Evolutionary conservation across 2,888 invertebrate genomes (phyloP).

Genomic region (Chironomus tentans): DNA sequence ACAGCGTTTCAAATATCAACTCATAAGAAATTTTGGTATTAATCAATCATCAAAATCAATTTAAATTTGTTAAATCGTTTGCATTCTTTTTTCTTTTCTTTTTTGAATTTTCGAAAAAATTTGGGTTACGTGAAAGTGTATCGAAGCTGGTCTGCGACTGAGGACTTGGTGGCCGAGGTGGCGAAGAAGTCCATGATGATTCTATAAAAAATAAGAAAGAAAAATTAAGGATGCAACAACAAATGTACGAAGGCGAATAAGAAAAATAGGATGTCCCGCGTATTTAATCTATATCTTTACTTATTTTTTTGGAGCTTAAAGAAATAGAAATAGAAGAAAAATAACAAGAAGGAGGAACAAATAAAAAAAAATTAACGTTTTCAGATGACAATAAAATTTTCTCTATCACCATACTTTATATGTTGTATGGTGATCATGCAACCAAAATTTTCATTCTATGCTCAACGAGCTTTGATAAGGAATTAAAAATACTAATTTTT

Average conservation of each 20-base stretch:
- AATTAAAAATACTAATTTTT: neutral
- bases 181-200: conserved; percentile 46
- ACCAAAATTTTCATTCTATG: neutral
- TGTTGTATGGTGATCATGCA: too few relatives aligned
- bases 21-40: neutral
- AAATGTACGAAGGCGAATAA: neutral
- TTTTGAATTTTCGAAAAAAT: conserved; percentile 2
- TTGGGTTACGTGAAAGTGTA: conserved; percentile 44
- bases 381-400: neutral
- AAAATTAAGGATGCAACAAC: conserved; percentile 29
- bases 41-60: conserved; percentile 8
- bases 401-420: too few relatives aligned
- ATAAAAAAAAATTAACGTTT: neutral
- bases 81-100: neutral
- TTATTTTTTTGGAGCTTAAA: neutral
- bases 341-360: neutral
- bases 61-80: conserved; percentile 16
- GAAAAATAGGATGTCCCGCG: neutral
- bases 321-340: neutral
- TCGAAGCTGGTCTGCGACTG: conserved; percentile 47
- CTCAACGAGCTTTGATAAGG: neutral
- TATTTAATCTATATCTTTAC: too few relatives aligned
- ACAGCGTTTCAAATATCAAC: too few relatives aligned
- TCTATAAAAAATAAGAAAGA: conserved; percentile 40
- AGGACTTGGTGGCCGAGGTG: conserved; percentile 45